Base-by-base conservation (phyloP, 2,888 invertebrate genomes). In the Endomychus coccineus region DNA sequence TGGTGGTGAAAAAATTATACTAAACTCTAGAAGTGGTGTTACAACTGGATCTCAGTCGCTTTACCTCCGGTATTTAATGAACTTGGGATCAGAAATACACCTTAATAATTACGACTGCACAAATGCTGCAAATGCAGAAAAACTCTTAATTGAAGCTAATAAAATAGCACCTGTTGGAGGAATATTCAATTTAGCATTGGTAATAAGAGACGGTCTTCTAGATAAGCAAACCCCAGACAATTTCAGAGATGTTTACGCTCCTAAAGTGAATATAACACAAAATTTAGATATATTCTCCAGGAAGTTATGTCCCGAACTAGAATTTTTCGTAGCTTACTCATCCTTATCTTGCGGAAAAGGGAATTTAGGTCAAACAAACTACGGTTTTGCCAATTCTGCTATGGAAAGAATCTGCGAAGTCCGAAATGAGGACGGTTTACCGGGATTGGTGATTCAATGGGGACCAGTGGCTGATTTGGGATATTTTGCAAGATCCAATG, bases 1-100 rank as follows among this genome's bases (percentile, higher is more conserved):
- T 37, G 94, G 94, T 16, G 92, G 89, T 11, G 78, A 73, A 36
- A 73, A 78, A 48, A 65, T 94, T 17, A 76, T 92, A 34, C 72
- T 94, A 15, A 87, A 83, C 16, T 88, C 90, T 11, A 75, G 94
- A 47, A 78, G 82, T 43, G 92, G 92, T 34, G 71, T 91, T 33
- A 79, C 80, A 55, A 81, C 80, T 25, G 92, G 92, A 25, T 94
- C 91, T 66, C 94, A 94, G 61, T 61, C 10, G 71, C 69, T 16
- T 78, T 78, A 4, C 79, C 79, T 50, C 79, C 80, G 52, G 61
- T 68, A 1, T 59, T 70, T 77, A 5, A 44, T 45, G 29, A 47
- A 44, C 33, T 55, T 54, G 52, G 43, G 45, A 13, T 35, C 42
- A 11, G 34, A 40, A 16, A 51, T 71, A 1, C 33, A 53, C n/a